Conservation (phyloP, 2,888 invertebrate genomes). For the Dinocampus coccinellae region DNA sequence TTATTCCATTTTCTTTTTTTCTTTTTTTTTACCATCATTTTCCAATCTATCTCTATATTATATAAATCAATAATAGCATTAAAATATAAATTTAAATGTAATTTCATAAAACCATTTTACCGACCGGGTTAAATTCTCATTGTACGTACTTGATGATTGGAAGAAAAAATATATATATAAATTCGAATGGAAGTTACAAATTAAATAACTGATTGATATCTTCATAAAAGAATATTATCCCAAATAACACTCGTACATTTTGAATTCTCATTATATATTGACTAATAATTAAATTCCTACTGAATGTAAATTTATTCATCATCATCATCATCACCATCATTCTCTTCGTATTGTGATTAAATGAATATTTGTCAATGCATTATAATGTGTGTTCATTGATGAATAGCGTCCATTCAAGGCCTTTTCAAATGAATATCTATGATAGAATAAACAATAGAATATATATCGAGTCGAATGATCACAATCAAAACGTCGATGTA, state of each 20-base stretch:
- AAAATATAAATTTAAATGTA: not conserved
- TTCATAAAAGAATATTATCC: not conserved
- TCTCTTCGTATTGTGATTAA: not conserved
- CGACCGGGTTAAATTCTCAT: not conserved
- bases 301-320: slow-evolving; percentile 19
- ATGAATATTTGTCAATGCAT: not conserved
- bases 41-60: too few species aligned
- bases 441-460: slow-evolving; percentile 28
- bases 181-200: not conserved
- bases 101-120: not conserved
- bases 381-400: slow-evolving; percentile 1
- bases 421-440: slow-evolving; percentile 12
- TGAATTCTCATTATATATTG: not conserved
- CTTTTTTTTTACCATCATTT: too few species aligned
- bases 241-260: not conserved
- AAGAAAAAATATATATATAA: not conserved
- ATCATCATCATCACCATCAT: not conserved
- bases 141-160: not conserved
- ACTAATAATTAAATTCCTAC: slow-evolving; percentile 5
- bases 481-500: slow-evolving; percentile 3
- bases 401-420: slow-evolving; percentile 9
- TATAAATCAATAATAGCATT: not conserved
- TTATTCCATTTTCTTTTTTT: not conserved
- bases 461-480: not conserved
- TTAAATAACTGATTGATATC: not conserved